Evolutionary conservation across 2,113 vertebrate genomes (phyloP).

Genomic region (Podarcis cretensis): DNA sequence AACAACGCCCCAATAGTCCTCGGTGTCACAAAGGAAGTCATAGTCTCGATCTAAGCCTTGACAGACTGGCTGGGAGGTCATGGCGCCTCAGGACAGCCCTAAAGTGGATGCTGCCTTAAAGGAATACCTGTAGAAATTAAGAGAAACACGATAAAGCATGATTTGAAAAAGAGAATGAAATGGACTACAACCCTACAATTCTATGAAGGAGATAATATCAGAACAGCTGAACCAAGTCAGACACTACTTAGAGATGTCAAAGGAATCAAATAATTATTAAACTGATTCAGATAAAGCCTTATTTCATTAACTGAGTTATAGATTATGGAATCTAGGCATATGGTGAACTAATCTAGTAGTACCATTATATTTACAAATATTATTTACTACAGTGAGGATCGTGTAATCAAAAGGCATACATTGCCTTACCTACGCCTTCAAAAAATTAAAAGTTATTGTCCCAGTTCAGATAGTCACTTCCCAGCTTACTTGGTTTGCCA

Average conservation of each 20-base stretch:
- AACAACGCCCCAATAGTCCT: conserved; percentile 84
- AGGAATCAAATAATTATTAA: background rate
- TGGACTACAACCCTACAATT: no score
- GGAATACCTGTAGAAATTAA: conserved; percentile 46
- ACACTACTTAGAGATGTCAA: background rate
- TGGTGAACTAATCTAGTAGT: no score
- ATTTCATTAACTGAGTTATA: background rate
- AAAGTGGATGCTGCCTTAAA: conserved; percentile 5
- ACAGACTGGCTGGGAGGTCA: background rate
- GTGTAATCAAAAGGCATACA: no score
- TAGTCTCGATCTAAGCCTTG: conserved; percentile 69
- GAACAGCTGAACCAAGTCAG: background rate
- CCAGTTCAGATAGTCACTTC: no score
- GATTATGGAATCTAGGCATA: no score
- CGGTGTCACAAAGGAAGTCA: conserved; percentile 80
- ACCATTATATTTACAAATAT: no score
- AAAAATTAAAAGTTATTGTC: no score
- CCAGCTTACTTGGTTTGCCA: no score
- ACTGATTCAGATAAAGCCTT: background rate
- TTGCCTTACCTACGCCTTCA: no score
- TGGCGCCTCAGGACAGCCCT: conserved; percentile 29
- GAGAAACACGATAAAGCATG: background rate
- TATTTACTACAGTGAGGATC: no score
- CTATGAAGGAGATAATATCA: background rate
- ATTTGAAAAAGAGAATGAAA: no score